These are phyloP conservation scores for Drosophila kuntzei DNA, from an alignment of 2,888 invertebrate species.

Conservation along the genomic window DNA sequence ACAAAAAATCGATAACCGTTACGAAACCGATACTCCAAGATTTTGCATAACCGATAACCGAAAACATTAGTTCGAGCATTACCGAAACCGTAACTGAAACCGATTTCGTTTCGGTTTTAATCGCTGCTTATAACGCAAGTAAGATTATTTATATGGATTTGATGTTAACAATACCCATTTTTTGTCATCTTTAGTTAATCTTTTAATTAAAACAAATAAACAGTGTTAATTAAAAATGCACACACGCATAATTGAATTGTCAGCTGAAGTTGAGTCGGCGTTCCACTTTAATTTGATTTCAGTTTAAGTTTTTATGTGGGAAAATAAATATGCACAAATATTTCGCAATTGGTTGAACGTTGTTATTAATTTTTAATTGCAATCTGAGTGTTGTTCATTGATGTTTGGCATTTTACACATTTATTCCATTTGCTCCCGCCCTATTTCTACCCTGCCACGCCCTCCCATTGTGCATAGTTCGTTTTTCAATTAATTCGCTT, in stretches of 20 bases:
- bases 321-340: slow-evolving; percentile 22
- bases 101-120: too few relatives aligned
- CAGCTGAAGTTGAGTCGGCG: background rate
- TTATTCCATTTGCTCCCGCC: slow-evolving; percentile 41
- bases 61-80: too few relatives aligned
- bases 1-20: too few relatives aligned
- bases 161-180: background rate
- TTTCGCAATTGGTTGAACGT: slow-evolving; percentile 20
- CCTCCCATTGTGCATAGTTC: background rate
- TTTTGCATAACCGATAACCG: too few relatives aligned
- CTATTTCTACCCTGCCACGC: background rate
- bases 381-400: slow-evolving; percentile 58
- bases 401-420: slow-evolving; percentile 57
- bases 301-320: slow-evolving; percentile 1
- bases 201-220: slow-evolving; percentile 53
- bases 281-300: slow-evolving; percentile 8
- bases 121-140: too few relatives aligned
- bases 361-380: slow-evolving; percentile 65
- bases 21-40: too few relatives aligned
- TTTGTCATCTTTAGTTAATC: background rate
- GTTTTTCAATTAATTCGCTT: slow-evolving; percentile 40
- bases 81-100: too few relatives aligned
- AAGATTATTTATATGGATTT: too few relatives aligned
- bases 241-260: slow-evolving; percentile 64
- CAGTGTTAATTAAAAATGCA: slow-evolving; percentile 63